phyloP scores from a whole-genome alignment of 2,113 vertebrate species.

The Muntiacus reevesi region DNA sequence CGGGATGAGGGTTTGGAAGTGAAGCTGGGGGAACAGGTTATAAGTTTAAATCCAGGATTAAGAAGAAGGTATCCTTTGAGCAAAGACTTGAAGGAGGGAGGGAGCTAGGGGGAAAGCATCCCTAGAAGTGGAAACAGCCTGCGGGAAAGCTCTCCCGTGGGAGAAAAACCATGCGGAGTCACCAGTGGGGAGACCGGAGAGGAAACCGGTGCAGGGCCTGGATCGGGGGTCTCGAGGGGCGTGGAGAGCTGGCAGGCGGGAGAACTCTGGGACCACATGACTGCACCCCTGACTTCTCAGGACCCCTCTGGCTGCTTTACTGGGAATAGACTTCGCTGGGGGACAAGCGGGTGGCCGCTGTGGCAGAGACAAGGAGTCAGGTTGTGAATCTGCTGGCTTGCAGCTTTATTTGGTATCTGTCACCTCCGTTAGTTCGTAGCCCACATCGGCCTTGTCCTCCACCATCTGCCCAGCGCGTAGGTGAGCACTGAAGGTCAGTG shows the following conservation, averaged over 20 bases:
- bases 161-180: no score
- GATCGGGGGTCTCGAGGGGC: neutral
- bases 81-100: neutral
- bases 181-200: no score
- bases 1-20: neutral
- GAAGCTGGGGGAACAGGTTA: rapidly evolving
- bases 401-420: neutral
- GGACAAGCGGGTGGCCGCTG: rapidly evolving
- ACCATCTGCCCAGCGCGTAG: neutral
- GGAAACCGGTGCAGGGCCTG: rapidly evolving
- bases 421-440: rapidly evolving
- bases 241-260: rapidly evolving
- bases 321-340: neutral
- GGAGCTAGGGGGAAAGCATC: neutral
- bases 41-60: neutral
- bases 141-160: neutral
- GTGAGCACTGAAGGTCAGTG: neutral
- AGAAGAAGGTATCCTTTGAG: neutral
- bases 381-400: neutral
- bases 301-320: neutral
- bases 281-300: neutral
- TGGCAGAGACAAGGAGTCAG: neutral
- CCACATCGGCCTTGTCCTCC: neutral
- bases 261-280: neutral
- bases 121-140: neutral